Percentiles rank a stretch among this genome's conserved stretches.
phyloP scores from a whole-genome alignment of 2,888 invertebrate genomes.

The Leucophenga montana region DNA sequence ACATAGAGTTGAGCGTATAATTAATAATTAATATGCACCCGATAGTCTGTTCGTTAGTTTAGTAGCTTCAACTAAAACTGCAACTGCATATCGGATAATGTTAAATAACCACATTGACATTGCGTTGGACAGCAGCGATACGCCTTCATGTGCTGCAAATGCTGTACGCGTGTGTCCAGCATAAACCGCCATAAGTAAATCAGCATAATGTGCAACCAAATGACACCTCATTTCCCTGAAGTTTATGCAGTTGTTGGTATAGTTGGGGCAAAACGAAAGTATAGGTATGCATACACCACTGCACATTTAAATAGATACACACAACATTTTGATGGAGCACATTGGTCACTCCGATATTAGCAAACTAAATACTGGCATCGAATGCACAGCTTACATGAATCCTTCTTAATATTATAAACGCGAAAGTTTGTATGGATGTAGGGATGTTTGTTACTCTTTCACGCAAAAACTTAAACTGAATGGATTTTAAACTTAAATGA shows the following conservation, averaged over 20 bases:
- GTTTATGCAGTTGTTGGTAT: not conserved
- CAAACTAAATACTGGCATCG: too few species aligned
- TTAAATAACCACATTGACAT: too few species aligned
- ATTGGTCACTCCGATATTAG: too few species aligned
- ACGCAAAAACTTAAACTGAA: too few species aligned
- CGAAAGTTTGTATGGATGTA: too few species aligned
- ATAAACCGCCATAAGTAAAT: conserved; percentile 17
- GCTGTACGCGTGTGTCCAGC: not conserved
- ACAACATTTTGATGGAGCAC: too few species aligned
- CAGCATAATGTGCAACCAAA: conserved; percentile 15
- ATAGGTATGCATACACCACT: too few species aligned
- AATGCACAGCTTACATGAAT: too few species aligned
- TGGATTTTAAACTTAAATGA: not conserved
- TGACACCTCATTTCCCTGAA: conserved; percentile 13
- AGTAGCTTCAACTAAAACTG: not conserved
- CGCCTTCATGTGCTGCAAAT: not conserved
- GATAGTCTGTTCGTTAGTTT: not conserved
- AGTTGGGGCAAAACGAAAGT: too few species aligned
- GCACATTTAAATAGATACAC: too few species aligned
- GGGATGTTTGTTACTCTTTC: too few species aligned
- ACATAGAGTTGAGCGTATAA: conserved; percentile 12
- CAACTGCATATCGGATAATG: not conserved
- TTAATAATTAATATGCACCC: conserved; percentile 19
- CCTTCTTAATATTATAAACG: too few species aligned
- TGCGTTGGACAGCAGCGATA: not conserved